phyloP scores from a whole-genome alignment of 2,888 invertebrate species.

The Criorhina ranunculi region DNA sequence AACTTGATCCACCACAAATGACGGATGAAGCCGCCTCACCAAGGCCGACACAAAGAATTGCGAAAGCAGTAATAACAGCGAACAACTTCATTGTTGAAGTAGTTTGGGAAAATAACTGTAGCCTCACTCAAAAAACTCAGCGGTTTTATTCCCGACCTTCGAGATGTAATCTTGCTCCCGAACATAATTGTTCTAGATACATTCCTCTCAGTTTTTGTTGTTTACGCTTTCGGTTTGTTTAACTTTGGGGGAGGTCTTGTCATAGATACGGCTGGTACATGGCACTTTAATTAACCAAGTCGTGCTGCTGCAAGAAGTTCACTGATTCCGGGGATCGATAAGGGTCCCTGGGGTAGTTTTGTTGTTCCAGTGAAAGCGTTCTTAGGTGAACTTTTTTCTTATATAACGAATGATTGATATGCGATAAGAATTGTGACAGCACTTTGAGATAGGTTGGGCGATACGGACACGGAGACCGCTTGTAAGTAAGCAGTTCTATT shows the following conservation, averaged over 20 bases:
- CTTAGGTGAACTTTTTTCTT: too few relatives aligned
- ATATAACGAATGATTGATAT: neutral
- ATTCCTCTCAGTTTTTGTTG: neutral
- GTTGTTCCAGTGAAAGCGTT: neutral
- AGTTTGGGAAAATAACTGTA: conserved; percentile 20
- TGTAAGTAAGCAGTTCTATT: too few relatives aligned
- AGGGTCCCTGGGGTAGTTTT: conserved; percentile 3
- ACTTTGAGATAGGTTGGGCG: neutral
- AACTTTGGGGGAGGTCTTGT: conserved; percentile 14
- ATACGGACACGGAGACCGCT: neutral
- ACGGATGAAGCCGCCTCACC: conserved; percentile 76
- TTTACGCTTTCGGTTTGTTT: neutral
- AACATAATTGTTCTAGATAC: conserved; percentile 6
- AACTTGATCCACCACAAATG: conserved; percentile 79
- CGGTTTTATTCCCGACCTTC: conserved; percentile 33
- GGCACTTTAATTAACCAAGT: conserved; percentile 21
- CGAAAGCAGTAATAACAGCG: conserved; percentile 32
- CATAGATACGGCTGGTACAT: conserved; percentile 6
- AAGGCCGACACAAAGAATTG: conserved; percentile 66
- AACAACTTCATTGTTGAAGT: conserved; percentile 41
- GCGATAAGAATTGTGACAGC: neutral
- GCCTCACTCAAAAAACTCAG: neutral
- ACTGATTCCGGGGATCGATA: neutral
- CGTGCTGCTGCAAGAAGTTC: conserved; percentile 3
- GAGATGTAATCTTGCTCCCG: conserved; percentile 31